Conservation (phyloP, 2,888 invertebrate genomes). For the Cheilosia scutellata region DNA sequence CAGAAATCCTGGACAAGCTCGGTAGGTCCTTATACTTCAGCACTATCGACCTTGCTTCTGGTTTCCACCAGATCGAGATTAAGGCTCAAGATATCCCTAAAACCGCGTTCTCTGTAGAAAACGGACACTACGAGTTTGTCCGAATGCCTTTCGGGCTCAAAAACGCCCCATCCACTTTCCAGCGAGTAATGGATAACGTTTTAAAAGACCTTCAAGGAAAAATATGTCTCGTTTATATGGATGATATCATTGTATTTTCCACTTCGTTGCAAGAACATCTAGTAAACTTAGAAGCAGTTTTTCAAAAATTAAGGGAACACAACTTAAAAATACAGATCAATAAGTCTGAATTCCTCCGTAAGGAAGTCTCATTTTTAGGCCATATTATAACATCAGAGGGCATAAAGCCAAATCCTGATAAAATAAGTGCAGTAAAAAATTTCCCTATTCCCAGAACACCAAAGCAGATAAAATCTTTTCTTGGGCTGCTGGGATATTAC, state of each 20-base stretch:
- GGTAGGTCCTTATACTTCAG: neutral
- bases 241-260: neutral
- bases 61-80: slow-evolving; percentile 80
- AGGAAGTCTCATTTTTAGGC: slow-evolving; percentile 3
- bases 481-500: neutral
- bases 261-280: slow-evolving; percentile 21
- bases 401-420: slow-evolving; percentile 4
- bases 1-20: neutral
- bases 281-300: neutral
- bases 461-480: neutral
- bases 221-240: slow-evolving; percentile 70
- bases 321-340: neutral
- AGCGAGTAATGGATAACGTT: slow-evolving; percentile 69
- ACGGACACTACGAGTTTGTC: slow-evolving; percentile 44
- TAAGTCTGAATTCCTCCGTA: neutral
- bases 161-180: neutral
- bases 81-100: slow-evolving; percentile 64
- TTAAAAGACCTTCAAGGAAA: slow-evolving; percentile 75
- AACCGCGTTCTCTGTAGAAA: slow-evolving; percentile 71
- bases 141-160: neutral
- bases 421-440: neutral
- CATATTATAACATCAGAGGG: neutral
- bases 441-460: neutral
- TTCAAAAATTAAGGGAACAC: slow-evolving; percentile 1
- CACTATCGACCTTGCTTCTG: slow-evolving; percentile 76